Evolutionary conservation across 2,888 invertebrate species (phyloP), one percentile per base, ranked within the genome.

Genomic region (Heliconius hortense): DNA sequence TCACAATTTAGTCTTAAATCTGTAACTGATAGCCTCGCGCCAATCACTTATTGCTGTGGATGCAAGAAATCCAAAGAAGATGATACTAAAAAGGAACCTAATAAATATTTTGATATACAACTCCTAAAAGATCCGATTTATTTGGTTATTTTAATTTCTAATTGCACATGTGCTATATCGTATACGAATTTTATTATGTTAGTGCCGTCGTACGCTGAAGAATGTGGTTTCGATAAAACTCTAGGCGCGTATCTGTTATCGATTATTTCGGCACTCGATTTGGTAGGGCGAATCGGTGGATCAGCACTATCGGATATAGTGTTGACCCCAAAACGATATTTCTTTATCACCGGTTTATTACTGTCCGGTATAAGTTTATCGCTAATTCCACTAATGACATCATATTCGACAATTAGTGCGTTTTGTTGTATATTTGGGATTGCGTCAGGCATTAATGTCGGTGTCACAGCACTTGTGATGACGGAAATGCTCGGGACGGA

Each of bases 121-220:
- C 88, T 98, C 0, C 86, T 98, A 0, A 96, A 95, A 86, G 97
- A 98, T 85, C 97, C 97, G 0, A 95, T 97, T 70, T 98, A 97
- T 84, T 91, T 98, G 74, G 96, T 98, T 0, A 97, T 98, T 77
- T 87, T 98, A 28, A 96, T 97, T 83, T 97, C 97, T 0, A 97
- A 97, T 83, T 97, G 97, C 66, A 97, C 97, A 0, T 97, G 96
- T 79, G 98, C 97, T 0, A 97, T 98, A 71, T 97, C 97, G 77
- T 97, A 97, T 82, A 97, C 97, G 0, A 98, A 98, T 84, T 97
- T 98, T 81, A 96, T 97, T 2, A 97, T 98, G 71, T 86, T 97
- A 26, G 94, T 98, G 28, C 97, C 98, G 8, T 95, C 96, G 0
- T 97, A 97, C 84, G 97, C 97, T 0, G 88, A 95, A 10, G 94